Evolutionary conservation across 1,140 invertebrate genomes (phyloP).

Genomic region (Drosophila kepulauana): DNA sequence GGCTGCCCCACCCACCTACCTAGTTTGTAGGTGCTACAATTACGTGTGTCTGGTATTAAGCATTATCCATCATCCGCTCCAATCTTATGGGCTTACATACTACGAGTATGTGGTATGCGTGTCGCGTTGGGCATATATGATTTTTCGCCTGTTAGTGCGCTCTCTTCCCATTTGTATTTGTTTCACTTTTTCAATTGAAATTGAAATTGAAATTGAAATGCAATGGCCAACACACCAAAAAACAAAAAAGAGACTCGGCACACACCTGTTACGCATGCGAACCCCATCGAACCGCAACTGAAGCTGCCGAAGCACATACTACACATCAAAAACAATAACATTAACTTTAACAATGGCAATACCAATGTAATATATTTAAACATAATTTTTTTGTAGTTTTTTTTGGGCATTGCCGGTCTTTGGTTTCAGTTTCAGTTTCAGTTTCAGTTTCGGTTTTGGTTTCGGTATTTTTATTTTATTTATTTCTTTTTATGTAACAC

Average conservation of each 20-base stretch:
- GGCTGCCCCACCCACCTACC: not conserved
- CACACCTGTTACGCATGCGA: slow-evolving; percentile 50
- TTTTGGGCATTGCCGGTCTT: slow-evolving; percentile 27
- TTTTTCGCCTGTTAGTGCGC: not conserved
- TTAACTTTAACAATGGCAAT: slow-evolving; percentile 49
- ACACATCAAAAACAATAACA: slow-evolving; percentile 39
- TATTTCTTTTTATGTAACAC: slow-evolving; percentile 39
- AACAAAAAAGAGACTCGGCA: not conserved
- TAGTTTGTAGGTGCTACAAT: slow-evolving; percentile 34
- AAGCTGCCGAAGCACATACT: not conserved
- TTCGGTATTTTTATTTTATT: slow-evolving; percentile 2
- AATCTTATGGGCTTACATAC: not conserved
- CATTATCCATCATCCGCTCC: slow-evolving; percentile 23
- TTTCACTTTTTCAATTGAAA: slow-evolving; percentile 51
- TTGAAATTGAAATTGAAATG: slow-evolving; percentile 19
- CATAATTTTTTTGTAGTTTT: slow-evolving; percentile 27
- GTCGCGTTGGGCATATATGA: slow-evolving; percentile 19
- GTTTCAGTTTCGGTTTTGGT: slow-evolving; percentile 9
- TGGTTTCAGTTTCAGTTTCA: slow-evolving; percentile 6
- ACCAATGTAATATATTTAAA: slow-evolving; percentile 47
- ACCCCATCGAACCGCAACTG: slow-evolving; percentile 24
- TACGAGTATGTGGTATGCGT: slow-evolving; percentile 30
- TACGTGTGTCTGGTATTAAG: slow-evolving; percentile 30
- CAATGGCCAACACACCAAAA: slow-evolving; percentile 7
- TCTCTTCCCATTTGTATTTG: slow-evolving; percentile 38